Percentiles rank a stretch among this genome's conserved stretches.
Conservation (phyloP, 2,113 vertebrate species). For the Oriolus oriolus region DNA sequence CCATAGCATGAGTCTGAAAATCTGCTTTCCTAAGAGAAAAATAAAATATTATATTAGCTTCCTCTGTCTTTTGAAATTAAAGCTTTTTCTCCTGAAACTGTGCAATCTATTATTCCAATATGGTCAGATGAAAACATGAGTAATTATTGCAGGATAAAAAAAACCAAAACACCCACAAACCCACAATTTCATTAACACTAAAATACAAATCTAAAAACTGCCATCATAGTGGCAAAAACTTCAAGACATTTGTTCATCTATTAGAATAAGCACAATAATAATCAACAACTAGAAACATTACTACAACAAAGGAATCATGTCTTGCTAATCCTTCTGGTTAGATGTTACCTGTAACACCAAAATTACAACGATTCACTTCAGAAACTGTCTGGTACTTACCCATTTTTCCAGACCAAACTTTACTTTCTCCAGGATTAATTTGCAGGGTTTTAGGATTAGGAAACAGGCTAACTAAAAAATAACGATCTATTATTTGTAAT, state of each 20-base stretch:
- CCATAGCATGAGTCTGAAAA: background rate
- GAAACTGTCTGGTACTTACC: background rate
- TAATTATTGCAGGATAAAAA: background rate
- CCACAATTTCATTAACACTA: background rate
- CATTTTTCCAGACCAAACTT: background rate
- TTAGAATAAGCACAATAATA: background rate
- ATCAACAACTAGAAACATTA: background rate
- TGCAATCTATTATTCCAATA: background rate
- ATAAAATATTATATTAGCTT: background rate
- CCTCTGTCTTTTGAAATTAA: background rate
- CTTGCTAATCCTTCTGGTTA: background rate
- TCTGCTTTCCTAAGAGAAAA: background rate
- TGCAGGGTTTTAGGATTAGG: background rate
- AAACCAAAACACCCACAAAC: background rate
- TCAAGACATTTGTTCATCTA: background rate
- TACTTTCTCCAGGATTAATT: background rate
- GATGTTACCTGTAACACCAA: background rate
- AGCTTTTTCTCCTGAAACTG: background rate
- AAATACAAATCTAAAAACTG: background rate
- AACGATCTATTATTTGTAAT: background rate
- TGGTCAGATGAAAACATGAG: background rate
- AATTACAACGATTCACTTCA: background rate
- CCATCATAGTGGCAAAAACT: background rate
- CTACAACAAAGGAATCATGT: background rate
- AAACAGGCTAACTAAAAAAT: background rate